Evolutionary conservation across 2,113 vertebrate species (phyloP).

Genomic region (Hippocampus mohnikei): DNA sequence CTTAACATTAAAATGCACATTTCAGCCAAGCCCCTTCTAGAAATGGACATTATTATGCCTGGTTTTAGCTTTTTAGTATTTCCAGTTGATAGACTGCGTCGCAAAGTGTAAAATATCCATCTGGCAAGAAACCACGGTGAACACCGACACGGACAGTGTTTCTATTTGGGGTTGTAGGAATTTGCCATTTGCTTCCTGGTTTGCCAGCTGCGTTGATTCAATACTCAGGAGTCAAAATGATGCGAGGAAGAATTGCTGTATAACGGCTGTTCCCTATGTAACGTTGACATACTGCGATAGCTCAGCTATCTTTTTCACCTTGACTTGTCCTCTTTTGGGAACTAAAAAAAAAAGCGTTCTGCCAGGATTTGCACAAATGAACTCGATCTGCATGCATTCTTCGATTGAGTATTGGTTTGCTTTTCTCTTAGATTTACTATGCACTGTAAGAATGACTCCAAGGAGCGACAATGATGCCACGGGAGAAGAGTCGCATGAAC

Average conservation of each 20-base stretch:
- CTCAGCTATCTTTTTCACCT: background rate
- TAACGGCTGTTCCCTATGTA: background rate
- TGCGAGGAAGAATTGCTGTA: background rate
- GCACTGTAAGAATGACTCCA: slow-evolving; percentile 12
- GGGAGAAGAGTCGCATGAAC: slow-evolving; percentile 21
- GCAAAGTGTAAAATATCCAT: background rate
- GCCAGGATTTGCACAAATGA: too few species aligned
- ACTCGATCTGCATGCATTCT: too few species aligned
- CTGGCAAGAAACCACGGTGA: background rate
- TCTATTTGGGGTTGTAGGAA: background rate
- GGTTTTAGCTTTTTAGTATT: background rate
- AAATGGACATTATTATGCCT: too few species aligned
- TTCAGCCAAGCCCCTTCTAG: too few species aligned
- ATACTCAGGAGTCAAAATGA: background rate
- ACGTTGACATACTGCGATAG: too few species aligned
- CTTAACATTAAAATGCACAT: too few species aligned
- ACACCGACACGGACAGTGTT: background rate
- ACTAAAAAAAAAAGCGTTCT: too few species aligned
- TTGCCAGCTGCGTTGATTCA: background rate
- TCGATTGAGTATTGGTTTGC: too few species aligned
- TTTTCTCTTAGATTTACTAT: too few species aligned
- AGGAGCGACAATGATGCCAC: slow-evolving; percentile 47
- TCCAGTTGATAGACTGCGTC: background rate
- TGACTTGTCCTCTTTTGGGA: background rate
- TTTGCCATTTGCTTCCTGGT: background rate